Evolutionary conservation across 2,888 invertebrate species (phyloP).

Genomic region (Nymphalis polychloros): DNA sequence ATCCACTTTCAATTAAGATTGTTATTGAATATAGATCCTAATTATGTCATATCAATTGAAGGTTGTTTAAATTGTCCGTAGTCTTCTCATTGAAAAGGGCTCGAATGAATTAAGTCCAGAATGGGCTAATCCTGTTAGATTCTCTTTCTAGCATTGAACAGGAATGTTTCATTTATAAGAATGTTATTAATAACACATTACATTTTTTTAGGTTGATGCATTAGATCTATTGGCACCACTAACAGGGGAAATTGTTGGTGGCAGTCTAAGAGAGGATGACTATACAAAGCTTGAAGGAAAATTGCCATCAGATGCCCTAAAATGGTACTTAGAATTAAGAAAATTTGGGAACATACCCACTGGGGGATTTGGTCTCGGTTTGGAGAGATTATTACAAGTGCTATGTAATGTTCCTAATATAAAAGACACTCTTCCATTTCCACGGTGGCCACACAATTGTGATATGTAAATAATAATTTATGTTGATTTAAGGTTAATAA

Average conservation of each 20-base stretch:
- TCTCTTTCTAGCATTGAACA: neutral
- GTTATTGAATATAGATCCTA: too few relatives aligned
- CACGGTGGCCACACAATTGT: conserved; percentile 96
- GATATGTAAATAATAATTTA: conserved; percentile 77
- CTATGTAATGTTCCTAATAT: conserved; percentile 92
- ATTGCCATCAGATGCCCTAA: conserved; percentile 82
- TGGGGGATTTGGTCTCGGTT: conserved; percentile 97
- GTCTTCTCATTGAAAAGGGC: too few relatives aligned
- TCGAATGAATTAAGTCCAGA: too few relatives aligned
- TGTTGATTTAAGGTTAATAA: conserved; percentile 3
- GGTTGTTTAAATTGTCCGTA: too few relatives aligned
- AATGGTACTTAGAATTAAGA: conserved; percentile 95
- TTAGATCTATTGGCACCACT: conserved; percentile 93
- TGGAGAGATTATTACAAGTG: conserved; percentile 94
- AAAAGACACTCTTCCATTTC: conserved; percentile 96
- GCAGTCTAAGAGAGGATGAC: conserved; percentile 94
- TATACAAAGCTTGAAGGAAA: conserved; percentile 83
- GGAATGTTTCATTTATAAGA: neutral
- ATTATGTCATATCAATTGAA: too few relatives aligned
- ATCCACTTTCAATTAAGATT: too few relatives aligned
- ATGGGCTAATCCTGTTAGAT: too few relatives aligned
- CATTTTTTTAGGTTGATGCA: conserved; percentile 84
- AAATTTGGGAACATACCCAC: conserved; percentile 94
- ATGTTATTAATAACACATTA: conserved; percentile 1
- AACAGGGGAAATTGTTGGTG: conserved; percentile 97